These are phyloP conservation scores for Peromyscus leucopus DNA, from an alignment of 2,113 vertebrate genomes.

Conservation along the genomic window DNA sequence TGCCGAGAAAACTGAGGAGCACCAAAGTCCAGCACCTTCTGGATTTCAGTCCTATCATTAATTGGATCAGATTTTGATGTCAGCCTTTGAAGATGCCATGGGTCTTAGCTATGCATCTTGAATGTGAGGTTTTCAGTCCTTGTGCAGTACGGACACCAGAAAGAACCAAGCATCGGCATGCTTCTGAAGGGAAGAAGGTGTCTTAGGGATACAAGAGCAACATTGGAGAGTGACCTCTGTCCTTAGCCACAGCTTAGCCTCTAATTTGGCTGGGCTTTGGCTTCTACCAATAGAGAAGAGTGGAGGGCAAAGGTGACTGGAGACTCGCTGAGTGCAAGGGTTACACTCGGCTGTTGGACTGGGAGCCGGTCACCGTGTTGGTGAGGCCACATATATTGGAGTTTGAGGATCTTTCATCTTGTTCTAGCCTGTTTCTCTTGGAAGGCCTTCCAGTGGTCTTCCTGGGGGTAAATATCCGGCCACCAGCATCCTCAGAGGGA, in stretches of 20 bases:
- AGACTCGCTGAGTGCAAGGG: background rate
- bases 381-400: no score
- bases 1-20: background rate
- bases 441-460: background rate
- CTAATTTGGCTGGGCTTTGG: background rate
- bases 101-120: background rate
- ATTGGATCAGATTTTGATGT: background rate
- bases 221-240: background rate
- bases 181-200: background rate
- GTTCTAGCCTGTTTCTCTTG: background rate
- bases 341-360: background rate
- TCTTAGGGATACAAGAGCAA: accelerated
- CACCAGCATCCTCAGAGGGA: background rate
- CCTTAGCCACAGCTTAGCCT: background rate
- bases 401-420: background rate
- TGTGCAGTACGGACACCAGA: background rate
- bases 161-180: background rate
- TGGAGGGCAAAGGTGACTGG: background rate
- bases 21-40: no score
- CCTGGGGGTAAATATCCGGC: background rate
- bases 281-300: background rate
- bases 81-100: background rate
- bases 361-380: background rate
- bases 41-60: accelerated
- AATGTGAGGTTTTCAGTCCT: background rate